phyloP scores from a whole-genome alignment of 2,888 invertebrate genomes.

The Habrosyne pyritoides region DNA sequence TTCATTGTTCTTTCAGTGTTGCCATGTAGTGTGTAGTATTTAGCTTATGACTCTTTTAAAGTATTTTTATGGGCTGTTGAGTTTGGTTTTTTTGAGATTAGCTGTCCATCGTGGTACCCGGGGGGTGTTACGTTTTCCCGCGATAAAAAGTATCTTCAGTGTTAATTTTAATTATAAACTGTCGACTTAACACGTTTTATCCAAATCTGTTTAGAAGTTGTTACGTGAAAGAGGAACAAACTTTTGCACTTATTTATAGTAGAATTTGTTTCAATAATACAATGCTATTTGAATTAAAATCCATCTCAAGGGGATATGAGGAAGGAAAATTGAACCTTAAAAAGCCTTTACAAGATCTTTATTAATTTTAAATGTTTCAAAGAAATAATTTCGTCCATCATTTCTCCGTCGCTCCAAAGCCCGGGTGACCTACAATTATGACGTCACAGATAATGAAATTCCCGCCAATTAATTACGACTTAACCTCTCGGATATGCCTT shows the following conservation, averaged over 20 bases:
- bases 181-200: too few species aligned
- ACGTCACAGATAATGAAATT: conserved; percentile 30
- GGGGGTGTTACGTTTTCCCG: too few species aligned
- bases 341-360: not conserved
- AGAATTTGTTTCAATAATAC: not conserved
- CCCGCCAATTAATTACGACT: conserved; percentile 29
- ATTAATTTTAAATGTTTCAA: not conserved
- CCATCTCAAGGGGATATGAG: too few species aligned
- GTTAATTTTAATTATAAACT: too few species aligned
- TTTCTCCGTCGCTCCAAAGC: not conserved
- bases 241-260: too few species aligned
- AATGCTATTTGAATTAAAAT: too few species aligned
- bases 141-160: too few species aligned
- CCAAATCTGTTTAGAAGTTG: too few species aligned
- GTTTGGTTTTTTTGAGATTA: not conserved
- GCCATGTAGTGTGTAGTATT: not conserved
- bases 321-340: too few species aligned
- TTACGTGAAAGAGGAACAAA: too few species aligned
- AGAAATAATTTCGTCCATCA: not conserved
- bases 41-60: not conserved
- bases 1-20: conserved; percentile 1
- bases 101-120: not conserved
- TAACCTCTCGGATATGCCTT: not conserved
- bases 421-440: conserved; percentile 17
- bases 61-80: not conserved